Evolutionary conservation across 2,888 invertebrate genomes (phyloP), one percentile per base, ranked within the genome.

Genomic region (Oeneis ivallda): DNA sequence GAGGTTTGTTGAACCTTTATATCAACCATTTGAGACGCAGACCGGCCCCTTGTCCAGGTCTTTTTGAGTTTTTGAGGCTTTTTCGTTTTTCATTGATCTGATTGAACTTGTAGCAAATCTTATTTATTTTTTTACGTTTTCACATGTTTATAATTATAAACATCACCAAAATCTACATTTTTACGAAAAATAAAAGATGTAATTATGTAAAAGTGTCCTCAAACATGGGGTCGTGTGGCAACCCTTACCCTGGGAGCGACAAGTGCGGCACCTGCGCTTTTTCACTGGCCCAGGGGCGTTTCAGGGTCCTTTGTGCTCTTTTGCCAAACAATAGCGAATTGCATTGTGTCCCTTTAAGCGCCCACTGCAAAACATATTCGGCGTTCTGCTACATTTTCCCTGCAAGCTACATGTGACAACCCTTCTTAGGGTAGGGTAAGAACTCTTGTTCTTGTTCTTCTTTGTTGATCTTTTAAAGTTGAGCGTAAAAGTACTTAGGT

Each of bases 221-320:
- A 15, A 15, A 32, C 2, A 34, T 34, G 17, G 17, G 13, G 49
- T 11, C 3, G 4, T 10, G n/a, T 61, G 52, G 52, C 13, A 5
- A 52, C 61, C 52, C 61, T 52, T 41, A 41, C 47, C 3, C 43
- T 8, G 79, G 73, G 78, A 79, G 85, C 87, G 89, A 90, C 92
- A 91, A 92, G 92, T 91, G 90, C 79, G 79, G 83, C 92, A 92
- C 92, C 92, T 92, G 92, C 86, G 87, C 87, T 80, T 78, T 86
- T 83, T 82, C 84, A 76, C 82, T 78, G 73, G 76, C 79, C 76
- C 68, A 67, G 76, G 86, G 79, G 76, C 74, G 77, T 71, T 72
- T 70, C 67, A 62, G 62, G 57, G 70, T 78, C 80, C 83, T 84
- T 87, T 87, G 87, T 87, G 79, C 74, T 69, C 71, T 71, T 73